Conservation (phyloP, 2,113 vertebrate genomes). For the Boulengerochromis microlepis region DNA sequence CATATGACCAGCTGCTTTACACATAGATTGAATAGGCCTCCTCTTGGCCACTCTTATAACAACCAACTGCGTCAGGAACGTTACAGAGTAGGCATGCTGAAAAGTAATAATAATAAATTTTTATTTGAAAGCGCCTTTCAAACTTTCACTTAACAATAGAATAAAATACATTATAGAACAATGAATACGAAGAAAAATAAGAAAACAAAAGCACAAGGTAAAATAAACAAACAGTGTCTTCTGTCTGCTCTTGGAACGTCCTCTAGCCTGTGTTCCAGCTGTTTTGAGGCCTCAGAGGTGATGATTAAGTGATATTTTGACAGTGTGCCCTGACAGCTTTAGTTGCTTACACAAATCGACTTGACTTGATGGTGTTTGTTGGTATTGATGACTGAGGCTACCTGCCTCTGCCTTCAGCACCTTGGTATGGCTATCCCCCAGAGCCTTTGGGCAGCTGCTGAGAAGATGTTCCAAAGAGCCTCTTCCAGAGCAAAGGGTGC, state of each 20-base stretch:
- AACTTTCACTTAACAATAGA: background rate
- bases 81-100: background rate
- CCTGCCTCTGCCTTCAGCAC: background rate
- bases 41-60: background rate
- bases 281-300: background rate
- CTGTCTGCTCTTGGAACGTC: background rate
- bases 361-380: background rate
- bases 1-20: background rate
- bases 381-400: background rate
- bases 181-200: background rate
- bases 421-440: background rate
- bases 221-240: background rate
- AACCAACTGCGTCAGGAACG: background rate
- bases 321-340: background rate
- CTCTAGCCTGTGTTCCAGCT: background rate
- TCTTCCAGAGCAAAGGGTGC: background rate
- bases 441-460: background rate
- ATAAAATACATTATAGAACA: background rate
- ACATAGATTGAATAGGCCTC: background rate
- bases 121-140: background rate
- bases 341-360: background rate
- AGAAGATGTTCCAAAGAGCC: background rate
- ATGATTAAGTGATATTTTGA: background rate
- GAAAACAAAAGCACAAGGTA: background rate
- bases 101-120: background rate